Evolutionary conservation across 2,113 vertebrate species (phyloP), one percentile per base, ranked within the genome.

Genomic region (Desmodus rotundus): DNA sequence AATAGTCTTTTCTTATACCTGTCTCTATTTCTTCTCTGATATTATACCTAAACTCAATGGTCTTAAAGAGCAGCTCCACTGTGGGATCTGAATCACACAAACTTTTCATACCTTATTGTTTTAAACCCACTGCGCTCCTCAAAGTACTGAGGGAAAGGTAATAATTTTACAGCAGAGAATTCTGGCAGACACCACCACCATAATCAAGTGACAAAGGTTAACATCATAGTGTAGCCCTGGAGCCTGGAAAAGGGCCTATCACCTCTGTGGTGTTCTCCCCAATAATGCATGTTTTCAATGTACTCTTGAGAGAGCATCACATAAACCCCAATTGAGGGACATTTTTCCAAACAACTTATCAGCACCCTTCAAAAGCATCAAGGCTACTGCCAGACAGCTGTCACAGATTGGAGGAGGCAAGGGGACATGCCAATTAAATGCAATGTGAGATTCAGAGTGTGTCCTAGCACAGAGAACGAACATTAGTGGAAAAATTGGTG

Each of bases 161-260:
- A 17, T 89, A 96, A 92, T 78, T 70, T 86, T 36, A 85, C 26
- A 92, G n/a, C n/a, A 89, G n/a, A 85, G 41, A 92, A 77, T 78
- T 88, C 65, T 73, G 80, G 19, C 19, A 83, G 43, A 73, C 11
- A 87, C 17, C 4, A 87, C 17, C 4, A 28, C 17, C 24, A 78
- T 56, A 78, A 80, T 36, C 76, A 77, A 63, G 28, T 38, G 22
- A 74, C 54, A 56, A 73, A 83, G 26, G n/a, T 24, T 84, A 84
- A 58, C 24, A 61, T 76, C 43, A 56, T 17, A 84, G 68, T 3
- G 7, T 63, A 67, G 41, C 31, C 74, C 41, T 70, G 61, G 50
- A 6, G 47, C 80, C 43, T 50, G 33, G 33, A 41, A 19, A 85
- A 41, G 65, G 33, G 10, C 5, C 9, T 2, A 56, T 61, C 7